phyloP scores from a whole-genome alignment of 2,113 vertebrate species.

The Dissostichus mawsoni region DNA sequence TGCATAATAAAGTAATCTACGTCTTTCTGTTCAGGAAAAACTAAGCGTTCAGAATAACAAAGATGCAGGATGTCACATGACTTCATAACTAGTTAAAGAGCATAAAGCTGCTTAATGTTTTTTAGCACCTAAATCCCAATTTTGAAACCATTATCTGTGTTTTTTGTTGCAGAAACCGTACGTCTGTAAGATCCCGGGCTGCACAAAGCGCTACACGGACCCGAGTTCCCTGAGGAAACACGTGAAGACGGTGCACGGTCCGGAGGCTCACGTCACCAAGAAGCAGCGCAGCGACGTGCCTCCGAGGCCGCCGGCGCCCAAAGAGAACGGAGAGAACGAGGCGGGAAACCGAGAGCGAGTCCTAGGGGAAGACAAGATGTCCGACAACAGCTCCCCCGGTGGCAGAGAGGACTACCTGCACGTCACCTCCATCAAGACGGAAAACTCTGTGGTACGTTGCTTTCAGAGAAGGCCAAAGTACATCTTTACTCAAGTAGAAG shows the following conservation, averaged over 20 bases:
- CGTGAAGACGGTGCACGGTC: constrained; percentile 97
- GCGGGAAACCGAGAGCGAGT: constrained; percentile 81
- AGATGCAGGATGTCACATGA: too few species aligned
- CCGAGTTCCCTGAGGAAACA: constrained; percentile 98
- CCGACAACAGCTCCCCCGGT: constrained; percentile 85
- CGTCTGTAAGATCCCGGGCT: constrained; percentile 97
- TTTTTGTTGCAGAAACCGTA: constrained; percentile 91
- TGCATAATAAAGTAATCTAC: too few species aligned
- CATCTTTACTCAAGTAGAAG: too few species aligned
- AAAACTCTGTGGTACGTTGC: constrained; percentile 90
- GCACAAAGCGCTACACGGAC: constrained; percentile 98
- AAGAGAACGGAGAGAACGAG: constrained; percentile 91
- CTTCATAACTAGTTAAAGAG: too few species aligned
- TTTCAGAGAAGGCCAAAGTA: too few species aligned
- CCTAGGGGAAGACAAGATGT: constrained; percentile 79
- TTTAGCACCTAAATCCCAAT: too few species aligned
- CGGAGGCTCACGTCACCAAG: constrained; percentile 97
- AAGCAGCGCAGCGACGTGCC: constrained; percentile 91
- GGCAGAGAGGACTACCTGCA: constrained; percentile 91
- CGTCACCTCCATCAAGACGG: constrained; percentile 92
- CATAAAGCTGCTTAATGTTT: too few species aligned
- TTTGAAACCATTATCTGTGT: too few species aligned
- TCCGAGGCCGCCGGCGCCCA: constrained; percentile 85
- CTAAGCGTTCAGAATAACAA: too few species aligned
- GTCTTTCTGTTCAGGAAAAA: too few species aligned